Evolutionary conservation across 1,140 invertebrate species (phyloP), one percentile per base, ranked within the genome.

Genomic region (Psix sp.): DNA sequence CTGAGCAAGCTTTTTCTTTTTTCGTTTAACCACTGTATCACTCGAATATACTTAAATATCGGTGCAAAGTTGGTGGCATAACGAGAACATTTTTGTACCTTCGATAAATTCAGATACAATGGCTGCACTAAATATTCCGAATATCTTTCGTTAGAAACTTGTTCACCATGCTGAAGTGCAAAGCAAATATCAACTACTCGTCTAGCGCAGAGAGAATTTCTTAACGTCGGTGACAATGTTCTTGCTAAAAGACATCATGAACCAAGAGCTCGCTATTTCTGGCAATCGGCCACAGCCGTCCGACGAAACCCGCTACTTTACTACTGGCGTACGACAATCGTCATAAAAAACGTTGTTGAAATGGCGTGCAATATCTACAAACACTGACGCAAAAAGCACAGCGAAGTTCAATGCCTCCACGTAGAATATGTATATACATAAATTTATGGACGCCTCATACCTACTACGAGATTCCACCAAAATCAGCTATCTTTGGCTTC

Each of bases 251-350:
- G 57, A 71, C 57, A 33, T 31, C 42, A 46, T 56, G 66, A 40
- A 52, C 49, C 43, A 20, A 15, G 45, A 31, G 16, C n/a, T n/a
- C n/a, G n/a, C n/a, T 68, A 60, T 54, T 71, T 57, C 57, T 63
- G 67, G 67, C 67, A 71, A 62, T 62, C 42, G 36, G 56, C 66
- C 66, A 71, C 57, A 48, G 18, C 6, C 43, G 56, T 45, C 66
- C 18, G 57, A 52, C 36, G 42, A 20, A 54, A 62, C 38, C 24
- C 42, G 57, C 56, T 56, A 26, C 62, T 49, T 71, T 42, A 35
- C 66, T 40, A 62, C 66, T 54, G 35, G 13, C n/a, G n/a, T n/a
- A n/a, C 42, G 48, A 60, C 46, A 54, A 39, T 48, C 11, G 18
- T 57, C 46, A 52, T 68, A 52, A 60, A 68, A 68, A 68, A 59